Evolutionary conservation across 2,113 vertebrate genomes (phyloP).

Genomic region (Acanthisitta chloris): DNA sequence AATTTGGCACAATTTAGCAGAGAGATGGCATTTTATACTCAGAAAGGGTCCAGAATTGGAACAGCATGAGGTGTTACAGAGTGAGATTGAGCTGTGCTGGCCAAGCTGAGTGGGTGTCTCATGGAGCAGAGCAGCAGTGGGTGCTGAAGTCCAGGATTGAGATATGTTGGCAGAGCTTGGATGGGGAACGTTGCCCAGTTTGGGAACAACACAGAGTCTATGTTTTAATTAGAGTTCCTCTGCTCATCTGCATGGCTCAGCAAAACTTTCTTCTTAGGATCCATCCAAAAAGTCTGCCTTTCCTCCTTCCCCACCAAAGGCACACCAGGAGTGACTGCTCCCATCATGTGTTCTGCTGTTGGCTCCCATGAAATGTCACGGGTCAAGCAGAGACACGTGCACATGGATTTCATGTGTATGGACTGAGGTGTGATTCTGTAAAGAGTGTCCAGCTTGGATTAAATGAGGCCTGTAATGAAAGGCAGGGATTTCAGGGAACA

Average conservation of each 20-base stretch:
- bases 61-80: background rate
- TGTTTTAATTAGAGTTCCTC: constrained; percentile 33
- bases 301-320: background rate
- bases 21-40: constrained; percentile 19
- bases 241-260: constrained; percentile 19
- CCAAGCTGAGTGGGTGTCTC: constrained; percentile 5
- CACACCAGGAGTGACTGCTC: background rate
- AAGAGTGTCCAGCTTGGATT: background rate
- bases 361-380: background rate
- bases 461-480: background rate
- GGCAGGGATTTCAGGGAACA: background rate
- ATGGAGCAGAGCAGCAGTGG: background rate
- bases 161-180: constrained; percentile 12
- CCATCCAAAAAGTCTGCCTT: background rate
- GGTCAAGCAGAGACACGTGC: background rate
- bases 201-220: background rate
- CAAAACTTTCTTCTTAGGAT: background rate
- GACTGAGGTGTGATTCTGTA: background rate
- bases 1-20: constrained; percentile 39
- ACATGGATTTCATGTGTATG: background rate
- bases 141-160: background rate
- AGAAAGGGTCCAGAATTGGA: background rate
- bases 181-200: constrained; percentile 21
- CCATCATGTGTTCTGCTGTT: rapidly evolving
- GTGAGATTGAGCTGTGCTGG: background rate